These are phyloP conservation scores for Ictalurus furcatus DNA, from an alignment of 2,113 vertebrate species.

Conservation along the genomic window DNA sequence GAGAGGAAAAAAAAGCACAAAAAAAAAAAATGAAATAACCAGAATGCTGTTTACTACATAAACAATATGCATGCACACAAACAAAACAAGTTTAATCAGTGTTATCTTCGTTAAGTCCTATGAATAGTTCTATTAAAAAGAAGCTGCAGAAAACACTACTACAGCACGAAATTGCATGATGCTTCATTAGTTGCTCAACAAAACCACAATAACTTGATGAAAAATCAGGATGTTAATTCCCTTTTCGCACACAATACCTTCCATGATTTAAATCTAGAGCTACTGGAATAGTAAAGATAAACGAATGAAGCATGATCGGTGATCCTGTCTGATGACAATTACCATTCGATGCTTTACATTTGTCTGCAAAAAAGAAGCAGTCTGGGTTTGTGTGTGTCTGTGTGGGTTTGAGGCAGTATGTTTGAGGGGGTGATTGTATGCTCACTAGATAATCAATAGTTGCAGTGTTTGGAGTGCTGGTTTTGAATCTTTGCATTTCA, in stretches of 20 bases:
- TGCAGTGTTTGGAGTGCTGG: background rate
- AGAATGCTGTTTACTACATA: slow-evolving; percentile 99
- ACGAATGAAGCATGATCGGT: slow-evolving; percentile 36
- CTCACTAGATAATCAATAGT: background rate
- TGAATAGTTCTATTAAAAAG: slow-evolving; percentile 34
- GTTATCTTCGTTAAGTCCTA: slow-evolving; percentile 38
- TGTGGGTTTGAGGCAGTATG: slow-evolving; percentile 7
- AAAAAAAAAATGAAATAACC: slow-evolving; percentile 83
- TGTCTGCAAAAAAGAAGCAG: slow-evolving; percentile 4
- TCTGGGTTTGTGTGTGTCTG: background rate
- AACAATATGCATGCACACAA: slow-evolving; percentile 98
- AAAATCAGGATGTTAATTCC: background rate
- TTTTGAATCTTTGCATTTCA: slow-evolving; percentile 7
- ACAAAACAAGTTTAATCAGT: slow-evolving; percentile 96
- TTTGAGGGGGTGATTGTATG: background rate
- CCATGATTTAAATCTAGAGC: background rate
- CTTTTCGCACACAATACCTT: background rate
- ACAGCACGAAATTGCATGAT: slow-evolving; percentile 24
- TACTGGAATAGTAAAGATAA: slow-evolving; percentile 11
- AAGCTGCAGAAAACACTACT: slow-evolving; percentile 42
- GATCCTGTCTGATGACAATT: background rate
- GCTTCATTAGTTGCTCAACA: slow-evolving; percentile 38
- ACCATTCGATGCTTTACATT: slow-evolving; percentile 5
- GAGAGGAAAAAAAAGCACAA: slow-evolving; percentile 97
- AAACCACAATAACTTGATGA: slow-evolving; percentile 15